These are phyloP conservation scores for Crenichthys baileyi DNA, from an alignment of 2,797 vertebrate species.

Conservation along the genomic window DNA sequence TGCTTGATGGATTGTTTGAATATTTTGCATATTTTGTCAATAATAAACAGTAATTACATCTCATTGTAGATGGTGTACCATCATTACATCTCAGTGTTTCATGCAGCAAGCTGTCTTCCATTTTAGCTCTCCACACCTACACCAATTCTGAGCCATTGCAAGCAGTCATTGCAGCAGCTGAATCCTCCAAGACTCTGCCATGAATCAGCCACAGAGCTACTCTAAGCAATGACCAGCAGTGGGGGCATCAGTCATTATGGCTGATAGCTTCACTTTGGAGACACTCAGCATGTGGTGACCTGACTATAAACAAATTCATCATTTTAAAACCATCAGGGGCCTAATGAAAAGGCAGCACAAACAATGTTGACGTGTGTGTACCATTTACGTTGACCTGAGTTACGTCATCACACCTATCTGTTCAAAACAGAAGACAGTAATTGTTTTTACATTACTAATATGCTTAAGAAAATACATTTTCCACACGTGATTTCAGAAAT, in stretches of 20 bases:
- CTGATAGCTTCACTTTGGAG: conserved; percentile 45
- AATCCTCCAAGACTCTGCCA: conserved; percentile 18
- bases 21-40: conserved; percentile 73
- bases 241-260: conserved; percentile 49
- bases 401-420: not conserved
- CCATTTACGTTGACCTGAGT: not conserved
- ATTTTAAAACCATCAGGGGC: conserved; percentile 31
- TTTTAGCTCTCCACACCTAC: not conserved
- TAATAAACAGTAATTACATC: conserved; percentile 64
- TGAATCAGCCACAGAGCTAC: conserved; percentile 52
- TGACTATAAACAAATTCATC: conserved; percentile 34
- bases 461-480: not conserved
- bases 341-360: conserved; percentile 26
- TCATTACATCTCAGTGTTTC: conserved; percentile 15
- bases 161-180: conserved; percentile 21
- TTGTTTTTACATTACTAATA: not conserved
- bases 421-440: not conserved
- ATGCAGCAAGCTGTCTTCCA: not conserved
- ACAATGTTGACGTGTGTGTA: conserved; percentile 21
- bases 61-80: conserved; percentile 9
- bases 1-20: conserved; percentile 68
- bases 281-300: conserved; percentile 23
- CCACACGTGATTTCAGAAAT: not conserved
- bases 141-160: conserved; percentile 27
- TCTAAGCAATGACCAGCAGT: conserved; percentile 28